A percentile compares a stretch with the other conserved stretches of the same genome.
These are phyloP conservation scores for Geophilus truncorum DNA, from an alignment of 2,888 invertebrate genomes.

Conservation along the genomic window DNA sequence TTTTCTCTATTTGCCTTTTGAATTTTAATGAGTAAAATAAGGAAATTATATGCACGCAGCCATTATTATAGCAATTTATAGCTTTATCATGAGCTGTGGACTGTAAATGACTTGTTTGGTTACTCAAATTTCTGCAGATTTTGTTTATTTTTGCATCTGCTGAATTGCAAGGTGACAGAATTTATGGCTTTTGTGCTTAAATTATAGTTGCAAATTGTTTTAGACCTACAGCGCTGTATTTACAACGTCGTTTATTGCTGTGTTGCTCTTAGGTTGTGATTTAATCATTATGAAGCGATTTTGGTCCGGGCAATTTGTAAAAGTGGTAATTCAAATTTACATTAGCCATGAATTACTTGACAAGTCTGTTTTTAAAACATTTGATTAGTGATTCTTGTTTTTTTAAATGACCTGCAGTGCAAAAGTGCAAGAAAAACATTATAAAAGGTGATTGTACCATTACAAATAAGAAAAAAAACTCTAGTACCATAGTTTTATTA, in stretches of 20 bases:
- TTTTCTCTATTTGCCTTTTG: background rate
- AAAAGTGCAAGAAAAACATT: background rate
- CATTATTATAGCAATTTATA: background rate
- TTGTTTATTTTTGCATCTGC: background rate
- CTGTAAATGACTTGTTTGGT: background rate
- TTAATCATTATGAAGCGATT: background rate
- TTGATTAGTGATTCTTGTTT: background rate
- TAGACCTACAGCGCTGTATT: background rate
- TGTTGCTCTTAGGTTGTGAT: background rate
- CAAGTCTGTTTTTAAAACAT: background rate
- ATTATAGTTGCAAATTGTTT: background rate
- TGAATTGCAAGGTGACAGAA: too few species aligned
- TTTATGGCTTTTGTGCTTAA: too few species aligned
- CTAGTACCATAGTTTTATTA: background rate
- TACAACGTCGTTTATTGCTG: background rate
- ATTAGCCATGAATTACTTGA: background rate
- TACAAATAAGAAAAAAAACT: background rate
- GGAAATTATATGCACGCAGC: background rate
- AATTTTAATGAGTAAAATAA: background rate
- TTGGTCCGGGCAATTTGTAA: background rate
- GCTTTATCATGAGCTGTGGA: background rate
- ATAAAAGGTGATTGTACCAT: background rate
- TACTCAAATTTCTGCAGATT: background rate
- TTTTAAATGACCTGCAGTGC: background rate
- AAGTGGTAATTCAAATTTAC: background rate